Evolutionary conservation across 2,888 invertebrate species (phyloP).

Genomic region (Phaonia tiefii): DNA sequence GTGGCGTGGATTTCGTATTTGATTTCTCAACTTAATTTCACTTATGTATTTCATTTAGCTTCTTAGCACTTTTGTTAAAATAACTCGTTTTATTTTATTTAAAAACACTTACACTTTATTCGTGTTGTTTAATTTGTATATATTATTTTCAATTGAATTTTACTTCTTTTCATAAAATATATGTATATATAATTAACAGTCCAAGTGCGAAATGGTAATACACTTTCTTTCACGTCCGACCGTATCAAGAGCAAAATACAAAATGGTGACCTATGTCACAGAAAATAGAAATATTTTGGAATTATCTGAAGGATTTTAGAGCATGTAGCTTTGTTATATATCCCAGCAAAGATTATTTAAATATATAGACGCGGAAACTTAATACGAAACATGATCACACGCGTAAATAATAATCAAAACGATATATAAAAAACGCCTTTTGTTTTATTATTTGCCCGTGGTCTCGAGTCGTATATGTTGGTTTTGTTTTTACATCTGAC

Average conservation of each 20-base stretch:
- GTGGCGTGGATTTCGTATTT: slow-evolving; percentile 44
- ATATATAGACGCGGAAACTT: too few species aligned
- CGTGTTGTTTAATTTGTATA: slow-evolving; percentile 20
- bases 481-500: too few species aligned
- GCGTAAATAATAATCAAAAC: too few species aligned
- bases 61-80: not conserved
- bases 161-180: slow-evolving; percentile 31
- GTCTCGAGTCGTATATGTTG: too few species aligned
- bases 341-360: too few species aligned
- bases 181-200: slow-evolving; percentile 3
- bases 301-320: not conserved
- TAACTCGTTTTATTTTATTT: slow-evolving; percentile 23
- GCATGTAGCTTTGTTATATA: too few species aligned
- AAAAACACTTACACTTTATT: slow-evolving; percentile 58
- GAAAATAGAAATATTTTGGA: not conserved
- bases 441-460: too few species aligned
- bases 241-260: slow-evolving; percentile 62
- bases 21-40: slow-evolving; percentile 32
- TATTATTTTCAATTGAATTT: slow-evolving; percentile 6
- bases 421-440: too few species aligned
- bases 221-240: slow-evolving; percentile 50
- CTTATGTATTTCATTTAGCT: slow-evolving; percentile 4
- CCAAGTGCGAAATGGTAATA: slow-evolving; percentile 8
- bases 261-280: slow-evolving; percentile 56
- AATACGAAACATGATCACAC: too few species aligned